phyloP scores from a whole-genome alignment of 2,113 vertebrate species.

The Hyla sarda region DNA sequence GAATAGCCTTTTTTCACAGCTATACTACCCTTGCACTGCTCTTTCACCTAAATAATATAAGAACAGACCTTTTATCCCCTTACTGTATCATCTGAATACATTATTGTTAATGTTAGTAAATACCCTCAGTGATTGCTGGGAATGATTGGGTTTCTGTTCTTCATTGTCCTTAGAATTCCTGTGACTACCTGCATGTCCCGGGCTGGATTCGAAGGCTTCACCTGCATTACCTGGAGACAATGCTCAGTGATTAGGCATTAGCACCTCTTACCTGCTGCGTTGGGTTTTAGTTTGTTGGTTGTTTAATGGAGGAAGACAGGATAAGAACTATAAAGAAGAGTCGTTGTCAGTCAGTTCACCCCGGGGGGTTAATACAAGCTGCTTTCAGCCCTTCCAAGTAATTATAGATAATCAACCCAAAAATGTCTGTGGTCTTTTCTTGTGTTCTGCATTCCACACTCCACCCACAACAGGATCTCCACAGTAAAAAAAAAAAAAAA shows the following conservation, averaged over 20 bases:
- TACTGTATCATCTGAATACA: too few relatives aligned
- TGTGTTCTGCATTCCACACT: slow-evolving; percentile 74
- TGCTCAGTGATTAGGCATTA: neutral
- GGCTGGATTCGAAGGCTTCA: too few relatives aligned
- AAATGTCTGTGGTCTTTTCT: slow-evolving; percentile 71
- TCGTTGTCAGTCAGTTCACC: slow-evolving; percentile 71
- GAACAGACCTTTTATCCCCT: too few relatives aligned
- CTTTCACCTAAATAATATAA: too few relatives aligned
- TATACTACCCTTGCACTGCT: too few relatives aligned
- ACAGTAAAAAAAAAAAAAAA: slow-evolving; percentile 57
- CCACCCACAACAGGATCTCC: slow-evolving; percentile 71
- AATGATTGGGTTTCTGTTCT: neutral
- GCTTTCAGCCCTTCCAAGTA: slow-evolving; percentile 73
- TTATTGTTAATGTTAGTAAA: neutral
- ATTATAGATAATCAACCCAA: slow-evolving; percentile 83
- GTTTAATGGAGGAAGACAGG: too few relatives aligned
- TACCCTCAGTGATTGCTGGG: neutral
- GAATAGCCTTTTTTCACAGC: too few relatives aligned
- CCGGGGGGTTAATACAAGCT: slow-evolving; percentile 66
- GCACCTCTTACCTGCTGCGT: too few relatives aligned
- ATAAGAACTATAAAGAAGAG: too few relatives aligned
- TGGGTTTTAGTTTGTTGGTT: too few relatives aligned
- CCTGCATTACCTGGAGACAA: slow-evolving; percentile 3
- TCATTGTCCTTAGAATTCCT: neutral
- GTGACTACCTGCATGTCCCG: neutral